Evolutionary conservation across 92 coral and sea anemone genomes (phyloP).

Genomic region (Umimayanthus chanpuru): DNA sequence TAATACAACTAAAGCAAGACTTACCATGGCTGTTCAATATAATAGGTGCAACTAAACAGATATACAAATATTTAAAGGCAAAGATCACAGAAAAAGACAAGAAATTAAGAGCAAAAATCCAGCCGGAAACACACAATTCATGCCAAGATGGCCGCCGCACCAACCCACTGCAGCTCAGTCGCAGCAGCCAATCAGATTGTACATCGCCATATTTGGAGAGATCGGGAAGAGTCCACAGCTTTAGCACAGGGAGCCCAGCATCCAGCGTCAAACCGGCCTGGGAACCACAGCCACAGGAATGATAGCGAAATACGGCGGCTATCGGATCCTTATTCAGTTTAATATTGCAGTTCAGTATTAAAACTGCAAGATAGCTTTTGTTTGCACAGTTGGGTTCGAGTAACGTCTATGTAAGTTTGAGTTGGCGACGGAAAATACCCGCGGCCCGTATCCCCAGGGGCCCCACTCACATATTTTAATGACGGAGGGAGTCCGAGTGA

Average conservation of each 20-base stretch:
- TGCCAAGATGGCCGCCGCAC: constrained; percentile 97
- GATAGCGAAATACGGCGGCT: too few species aligned
- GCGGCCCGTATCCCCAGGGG: too few species aligned
- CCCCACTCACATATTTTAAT: too few species aligned
- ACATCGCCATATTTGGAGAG: constrained; percentile 76
- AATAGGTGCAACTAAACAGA: constrained; percentile 30
- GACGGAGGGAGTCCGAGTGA: too few species aligned
- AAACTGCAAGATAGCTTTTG: too few species aligned
- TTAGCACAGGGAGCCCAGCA: neutral
- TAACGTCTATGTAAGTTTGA: too few species aligned
- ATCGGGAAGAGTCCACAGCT: neutral
- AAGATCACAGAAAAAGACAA: constrained; percentile 43
- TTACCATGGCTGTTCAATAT: constrained; percentile 74
- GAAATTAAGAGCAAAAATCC: constrained; percentile 40
- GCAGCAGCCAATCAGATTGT: constrained; percentile 69
- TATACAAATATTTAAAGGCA: constrained; percentile 28
- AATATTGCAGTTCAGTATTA: too few species aligned
- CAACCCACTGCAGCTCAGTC: constrained; percentile 61
- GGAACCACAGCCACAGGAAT: too few species aligned
- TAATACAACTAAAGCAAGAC: constrained; percentile 43
- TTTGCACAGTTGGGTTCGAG: too few species aligned
- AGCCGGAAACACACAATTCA: constrained; percentile 84
- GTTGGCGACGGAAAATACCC: too few species aligned
- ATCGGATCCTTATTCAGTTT: too few species aligned
- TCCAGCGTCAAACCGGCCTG: too few species aligned